These are phyloP conservation scores for Myxocyprinus asiaticus DNA, from an alignment of 2,113 vertebrate species.

Conservation along the genomic window DNA sequence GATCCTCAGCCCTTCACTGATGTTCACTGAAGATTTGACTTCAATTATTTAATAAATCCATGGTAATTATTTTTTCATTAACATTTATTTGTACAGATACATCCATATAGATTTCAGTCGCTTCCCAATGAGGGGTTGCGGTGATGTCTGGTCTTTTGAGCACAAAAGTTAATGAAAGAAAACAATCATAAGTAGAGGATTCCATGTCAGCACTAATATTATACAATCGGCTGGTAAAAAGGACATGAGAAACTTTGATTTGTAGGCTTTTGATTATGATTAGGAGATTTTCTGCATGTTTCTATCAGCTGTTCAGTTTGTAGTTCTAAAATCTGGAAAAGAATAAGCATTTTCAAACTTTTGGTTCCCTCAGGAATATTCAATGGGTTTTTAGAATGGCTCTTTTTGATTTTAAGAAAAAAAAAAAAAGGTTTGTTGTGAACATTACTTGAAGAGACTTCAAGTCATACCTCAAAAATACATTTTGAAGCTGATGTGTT, in stretches of 20 bases:
- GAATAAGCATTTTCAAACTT: too few relatives aligned
- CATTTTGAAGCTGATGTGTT: too few relatives aligned
- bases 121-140: constrained; percentile 22
- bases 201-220: constrained; percentile 17
- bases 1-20: constrained; percentile 18
- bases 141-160: constrained; percentile 19
- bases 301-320: constrained; percentile 13
- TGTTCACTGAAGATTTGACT: constrained; percentile 33
- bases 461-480: too few relatives aligned
- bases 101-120: constrained; percentile 33
- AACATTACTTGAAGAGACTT: too few relatives aligned
- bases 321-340: background rate
- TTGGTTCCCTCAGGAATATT: too few relatives aligned
- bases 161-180: constrained; percentile 51
- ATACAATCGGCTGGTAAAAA: constrained; percentile 21
- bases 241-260: constrained; percentile 14
- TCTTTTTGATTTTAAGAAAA: too few relatives aligned
- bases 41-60: constrained; percentile 48
- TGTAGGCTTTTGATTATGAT: constrained; percentile 10
- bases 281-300: background rate
- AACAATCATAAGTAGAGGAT: constrained; percentile 43
- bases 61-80: constrained; percentile 52
- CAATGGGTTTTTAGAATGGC: too few relatives aligned
- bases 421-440: too few relatives aligned
- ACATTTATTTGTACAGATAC: constrained; percentile 49